Base-by-base conservation (phyloP, 2,113 vertebrate species). In the Synodontis membranacea region DNA sequence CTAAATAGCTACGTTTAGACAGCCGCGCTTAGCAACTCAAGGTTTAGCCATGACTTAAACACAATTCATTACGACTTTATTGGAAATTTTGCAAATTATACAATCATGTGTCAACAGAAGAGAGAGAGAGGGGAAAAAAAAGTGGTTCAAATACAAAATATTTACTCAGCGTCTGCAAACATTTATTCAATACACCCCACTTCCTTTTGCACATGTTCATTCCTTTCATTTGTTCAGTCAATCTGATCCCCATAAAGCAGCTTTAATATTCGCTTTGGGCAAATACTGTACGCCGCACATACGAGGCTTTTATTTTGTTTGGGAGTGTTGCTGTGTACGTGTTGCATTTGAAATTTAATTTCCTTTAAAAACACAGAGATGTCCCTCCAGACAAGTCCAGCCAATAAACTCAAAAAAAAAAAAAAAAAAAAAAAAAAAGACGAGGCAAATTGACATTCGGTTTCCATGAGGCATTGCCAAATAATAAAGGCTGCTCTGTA, bases 321-420 rank as follows among this genome's bases (percentile, higher is more conserved):
- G 37, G 68, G 10, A 44, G 39, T 46, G 37, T 58, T 34, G 52
- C 66, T n/a, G 2, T 91, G 84, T 91, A n/a, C n/a, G n/a, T n/a
- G n/a, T 92, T 92, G 86, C 84, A 58, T 81, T 86, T 88, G 52
- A 85, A 60, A 85, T 81, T 85, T 83, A 85, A 88, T 90, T 87
- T 88, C 87, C 78, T 84, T 50, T 4, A 23, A 80, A 72, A 70
- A 60, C 37, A 21, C 54, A 62, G 7, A 58, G 14, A 46, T n/a
- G 72, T n/a, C 39, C 39, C 52, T 60, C n/a, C 39, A 42, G 78
- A 76, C 72, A 37, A n/a, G 21, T 31, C 48, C 66, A 28, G 11
- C 82, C 37, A 44, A 54, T 39, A 37, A 21, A 66, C 17, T 83
- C 50, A 23, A 31, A 42, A 23, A n/a, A n/a, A n/a, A n/a, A n/a